phyloP scores from a whole-genome alignment of 2,888 invertebrate genomes.

The Alitta virens region DNA sequence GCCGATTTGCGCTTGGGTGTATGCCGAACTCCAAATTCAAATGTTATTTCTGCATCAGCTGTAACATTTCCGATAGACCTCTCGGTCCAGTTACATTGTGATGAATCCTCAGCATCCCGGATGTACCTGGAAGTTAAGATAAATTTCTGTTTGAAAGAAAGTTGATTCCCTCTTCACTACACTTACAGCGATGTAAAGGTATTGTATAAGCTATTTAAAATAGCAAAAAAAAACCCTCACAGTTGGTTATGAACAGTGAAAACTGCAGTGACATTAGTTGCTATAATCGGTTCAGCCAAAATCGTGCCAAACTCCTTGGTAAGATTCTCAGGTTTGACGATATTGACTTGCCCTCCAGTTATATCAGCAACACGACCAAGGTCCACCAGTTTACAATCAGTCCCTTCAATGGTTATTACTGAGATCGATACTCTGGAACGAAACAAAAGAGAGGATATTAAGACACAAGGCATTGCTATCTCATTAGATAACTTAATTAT shows the following conservation, averaged over 20 bases:
- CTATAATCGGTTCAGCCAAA: constrained; percentile 48
- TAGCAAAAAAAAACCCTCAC: no score
- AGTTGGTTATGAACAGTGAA: constrained; percentile 46
- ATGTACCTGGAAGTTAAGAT: constrained; percentile 35
- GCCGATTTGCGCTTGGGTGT: background rate
- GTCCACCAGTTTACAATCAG: constrained; percentile 50
- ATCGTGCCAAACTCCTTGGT: constrained; percentile 53
- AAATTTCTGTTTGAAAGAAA: no score
- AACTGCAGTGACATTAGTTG: constrained; percentile 50
- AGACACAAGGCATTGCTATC: background rate
- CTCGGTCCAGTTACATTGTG: constrained; percentile 29
- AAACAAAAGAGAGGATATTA: background rate
- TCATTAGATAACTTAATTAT: background rate
- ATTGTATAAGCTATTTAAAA: no score
- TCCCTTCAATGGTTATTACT: constrained; percentile 51
- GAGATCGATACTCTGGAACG: constrained; percentile 47
- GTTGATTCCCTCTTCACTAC: no score
- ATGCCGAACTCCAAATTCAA: constrained; percentile 43
- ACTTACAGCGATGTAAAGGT: no score
- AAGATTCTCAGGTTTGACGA: constrained; percentile 52
- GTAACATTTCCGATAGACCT: constrained; percentile 46
- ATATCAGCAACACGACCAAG: constrained; percentile 48
- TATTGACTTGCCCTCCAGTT: constrained; percentile 54
- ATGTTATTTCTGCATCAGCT: constrained; percentile 43
- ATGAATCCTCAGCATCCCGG: constrained; percentile 35